These are phyloP conservation scores for Alitta virens DNA, from an alignment of 2,888 invertebrate species.

Conservation along the genomic window DNA sequence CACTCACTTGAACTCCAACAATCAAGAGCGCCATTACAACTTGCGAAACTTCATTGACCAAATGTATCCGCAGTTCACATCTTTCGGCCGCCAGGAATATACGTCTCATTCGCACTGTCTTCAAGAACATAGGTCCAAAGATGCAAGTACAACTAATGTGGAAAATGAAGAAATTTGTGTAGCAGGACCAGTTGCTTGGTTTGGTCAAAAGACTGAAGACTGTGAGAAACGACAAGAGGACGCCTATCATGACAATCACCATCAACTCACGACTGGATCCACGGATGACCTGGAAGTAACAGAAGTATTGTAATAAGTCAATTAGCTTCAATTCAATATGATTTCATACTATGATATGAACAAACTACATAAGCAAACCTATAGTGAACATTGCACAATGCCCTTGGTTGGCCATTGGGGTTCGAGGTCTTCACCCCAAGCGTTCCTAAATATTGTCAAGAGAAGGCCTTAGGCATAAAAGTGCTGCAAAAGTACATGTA, in stretches of 20 bases:
- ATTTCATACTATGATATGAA: too few species aligned
- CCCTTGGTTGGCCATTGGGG: too few species aligned
- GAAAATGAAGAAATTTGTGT: background rate
- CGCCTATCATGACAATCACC: background rate
- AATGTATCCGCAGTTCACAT: background rate
- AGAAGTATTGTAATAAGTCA: too few species aligned
- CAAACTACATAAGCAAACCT: too few species aligned
- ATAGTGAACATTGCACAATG: too few species aligned
- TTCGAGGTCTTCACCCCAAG: too few species aligned
- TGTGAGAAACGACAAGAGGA: background rate
- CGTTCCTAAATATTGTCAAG: too few species aligned
- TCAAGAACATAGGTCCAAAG: constrained; percentile 13
- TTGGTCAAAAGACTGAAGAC: constrained; percentile 1
- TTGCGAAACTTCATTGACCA: background rate
- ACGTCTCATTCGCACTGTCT: background rate
- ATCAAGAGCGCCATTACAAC: too few species aligned
- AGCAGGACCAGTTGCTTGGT: background rate
- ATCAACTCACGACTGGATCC: constrained; percentile 7
- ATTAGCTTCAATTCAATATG: too few species aligned
- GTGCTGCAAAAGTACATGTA: too few species aligned
- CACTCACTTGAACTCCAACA: too few species aligned
- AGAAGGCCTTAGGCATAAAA: too few species aligned
- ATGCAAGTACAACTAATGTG: constrained; percentile 4
- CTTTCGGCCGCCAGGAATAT: constrained; percentile 5
- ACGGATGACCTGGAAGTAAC: background rate